phyloP scores from a whole-genome alignment of 2,797 vertebrate genomes.

The Pantherophis alleghaniensis region DNA sequence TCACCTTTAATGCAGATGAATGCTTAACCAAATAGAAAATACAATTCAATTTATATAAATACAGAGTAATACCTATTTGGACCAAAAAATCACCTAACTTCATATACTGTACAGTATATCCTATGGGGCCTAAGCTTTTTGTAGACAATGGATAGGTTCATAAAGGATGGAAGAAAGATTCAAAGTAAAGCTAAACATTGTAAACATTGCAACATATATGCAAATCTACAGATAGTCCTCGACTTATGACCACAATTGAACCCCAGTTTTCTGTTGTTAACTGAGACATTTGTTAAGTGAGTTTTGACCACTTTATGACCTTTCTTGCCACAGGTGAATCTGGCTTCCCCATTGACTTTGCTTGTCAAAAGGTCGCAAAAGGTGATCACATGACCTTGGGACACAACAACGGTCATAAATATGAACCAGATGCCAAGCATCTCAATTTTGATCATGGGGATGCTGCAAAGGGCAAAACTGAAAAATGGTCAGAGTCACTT shows the following conservation, averaged over 20 bases:
- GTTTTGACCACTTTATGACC: no score
- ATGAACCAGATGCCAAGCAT: no score
- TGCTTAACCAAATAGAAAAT: neutral
- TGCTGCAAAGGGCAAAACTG: no score
- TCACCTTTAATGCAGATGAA: neutral
- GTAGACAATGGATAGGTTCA: neutral
- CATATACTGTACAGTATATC: neutral
- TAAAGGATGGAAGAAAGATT: neutral
- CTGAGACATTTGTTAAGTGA: no score
- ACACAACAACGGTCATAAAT: no score
- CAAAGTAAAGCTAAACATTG: neutral
- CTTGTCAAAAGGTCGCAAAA: no score
- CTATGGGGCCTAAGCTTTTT: neutral
- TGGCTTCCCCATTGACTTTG: no score
- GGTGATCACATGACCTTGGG: no score
- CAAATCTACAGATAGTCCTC: neutral
- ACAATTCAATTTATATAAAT: neutral
- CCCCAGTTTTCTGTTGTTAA: no score
- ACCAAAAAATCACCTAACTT: neutral
- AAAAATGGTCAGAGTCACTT: neutral
- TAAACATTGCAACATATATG: neutral
- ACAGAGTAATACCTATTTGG: neutral
- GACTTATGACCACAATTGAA: no score
- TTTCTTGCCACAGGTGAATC: no score
- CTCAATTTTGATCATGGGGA: no score